Evolutionary conservation across 2,888 invertebrate genomes (phyloP).

Genomic region (Acrocyrtus sp.): DNA sequence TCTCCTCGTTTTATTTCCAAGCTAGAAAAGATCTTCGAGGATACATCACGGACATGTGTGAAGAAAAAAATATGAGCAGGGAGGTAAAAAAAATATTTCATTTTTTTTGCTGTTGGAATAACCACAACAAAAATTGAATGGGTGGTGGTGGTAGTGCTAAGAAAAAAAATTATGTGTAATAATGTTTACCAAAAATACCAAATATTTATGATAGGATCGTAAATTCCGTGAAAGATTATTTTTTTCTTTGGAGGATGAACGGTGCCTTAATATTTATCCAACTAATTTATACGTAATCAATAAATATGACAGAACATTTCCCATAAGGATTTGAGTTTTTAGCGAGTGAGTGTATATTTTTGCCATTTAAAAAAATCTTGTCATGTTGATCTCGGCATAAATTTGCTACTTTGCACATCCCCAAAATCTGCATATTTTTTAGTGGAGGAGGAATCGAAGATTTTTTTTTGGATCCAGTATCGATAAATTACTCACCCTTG

Average conservation of each 20-base stretch:
- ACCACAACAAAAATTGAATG: no score
- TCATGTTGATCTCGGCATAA: background rate
- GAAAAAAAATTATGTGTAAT: no score
- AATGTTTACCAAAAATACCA: no score
- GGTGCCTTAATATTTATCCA: no score
- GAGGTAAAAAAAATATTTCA: no score
- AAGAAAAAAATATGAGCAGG: background rate
- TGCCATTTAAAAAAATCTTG: background rate
- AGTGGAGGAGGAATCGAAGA: no score
- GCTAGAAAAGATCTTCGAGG: background rate
- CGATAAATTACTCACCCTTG: background rate
- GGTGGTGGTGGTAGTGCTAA: no score
- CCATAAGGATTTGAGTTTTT: background rate
- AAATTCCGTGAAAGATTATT: no score
- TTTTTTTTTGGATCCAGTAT: background rate
- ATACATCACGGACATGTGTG: background rate
- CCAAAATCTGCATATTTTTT: background rate
- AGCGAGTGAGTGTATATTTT: background rate
- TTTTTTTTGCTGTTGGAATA: no score
- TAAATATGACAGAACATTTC: background rate
- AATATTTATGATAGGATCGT: no score
- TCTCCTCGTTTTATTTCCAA: constrained; percentile 9
- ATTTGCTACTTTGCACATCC: background rate
- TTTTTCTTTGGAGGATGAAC: no score
- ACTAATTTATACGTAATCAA: no score